Conservation (phyloP, 2,797 vertebrate species). For the Anisognathus igniventris region DNA sequence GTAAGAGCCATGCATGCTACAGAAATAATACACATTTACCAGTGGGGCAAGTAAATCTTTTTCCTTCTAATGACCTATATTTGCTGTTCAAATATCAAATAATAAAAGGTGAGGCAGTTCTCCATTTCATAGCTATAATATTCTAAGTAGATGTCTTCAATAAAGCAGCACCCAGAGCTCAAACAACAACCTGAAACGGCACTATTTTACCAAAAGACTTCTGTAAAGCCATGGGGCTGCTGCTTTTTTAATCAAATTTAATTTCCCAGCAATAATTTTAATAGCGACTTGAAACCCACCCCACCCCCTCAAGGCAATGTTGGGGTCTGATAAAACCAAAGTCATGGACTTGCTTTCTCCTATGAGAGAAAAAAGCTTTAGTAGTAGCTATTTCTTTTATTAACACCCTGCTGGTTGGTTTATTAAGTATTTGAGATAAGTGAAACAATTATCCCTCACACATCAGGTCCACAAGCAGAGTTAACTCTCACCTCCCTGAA, state of each 20-base stretch:
- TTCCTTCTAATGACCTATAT: neutral
- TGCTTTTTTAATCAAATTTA: conserved; percentile 27
- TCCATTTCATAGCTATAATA: neutral
- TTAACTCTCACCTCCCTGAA: neutral
- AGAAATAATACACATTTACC: neutral
- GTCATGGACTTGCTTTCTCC: neutral
- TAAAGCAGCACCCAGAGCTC: neutral
- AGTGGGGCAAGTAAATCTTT: neutral
- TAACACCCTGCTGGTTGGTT: neutral
- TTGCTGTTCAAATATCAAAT: neutral
- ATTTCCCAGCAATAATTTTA: conserved; percentile 18
- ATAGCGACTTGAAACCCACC: neutral
- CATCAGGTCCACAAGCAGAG: neutral
- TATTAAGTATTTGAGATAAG: neutral
- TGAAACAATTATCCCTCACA: neutral
- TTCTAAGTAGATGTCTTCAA: neutral
- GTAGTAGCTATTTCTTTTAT: conserved; percentile 4
- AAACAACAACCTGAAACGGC: neutral
- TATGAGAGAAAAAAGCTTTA: neutral
- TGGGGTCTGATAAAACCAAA: neutral
- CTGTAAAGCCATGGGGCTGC: neutral
- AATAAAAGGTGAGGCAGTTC: neutral
- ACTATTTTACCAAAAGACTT: neutral
- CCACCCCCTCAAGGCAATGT: neutral
- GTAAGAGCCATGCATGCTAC: neutral